phyloP scores from a whole-genome alignment of 2,113 vertebrate genomes.

The Epinephelus lanceolatus region DNA sequence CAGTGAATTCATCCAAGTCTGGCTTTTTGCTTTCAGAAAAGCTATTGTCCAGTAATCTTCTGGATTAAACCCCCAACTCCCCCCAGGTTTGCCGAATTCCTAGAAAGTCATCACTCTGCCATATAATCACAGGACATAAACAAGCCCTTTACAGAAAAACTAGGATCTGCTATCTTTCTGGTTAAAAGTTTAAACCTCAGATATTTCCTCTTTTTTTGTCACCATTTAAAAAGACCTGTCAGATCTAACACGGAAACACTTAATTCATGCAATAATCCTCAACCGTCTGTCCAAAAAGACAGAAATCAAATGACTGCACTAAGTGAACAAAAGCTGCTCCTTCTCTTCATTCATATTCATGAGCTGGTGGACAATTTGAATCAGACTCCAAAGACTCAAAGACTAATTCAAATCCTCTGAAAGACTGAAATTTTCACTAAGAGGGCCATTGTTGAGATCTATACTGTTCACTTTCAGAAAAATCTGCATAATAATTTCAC shows the following conservation, averaged over 20 bases:
- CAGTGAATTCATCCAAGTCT: slow-evolving; percentile 26
- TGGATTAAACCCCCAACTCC: slow-evolving; percentile 39
- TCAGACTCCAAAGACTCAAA: slow-evolving; percentile 35
- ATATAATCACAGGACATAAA: not conserved
- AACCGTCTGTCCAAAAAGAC: not conserved
- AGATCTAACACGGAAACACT: slow-evolving; percentile 18
- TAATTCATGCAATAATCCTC: slow-evolving; percentile 26
- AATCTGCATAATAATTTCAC: slow-evolving; percentile 27
- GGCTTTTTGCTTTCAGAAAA: slow-evolving; percentile 20
- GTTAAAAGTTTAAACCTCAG: slow-evolving; percentile 3
- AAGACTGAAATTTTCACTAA: slow-evolving; percentile 4
- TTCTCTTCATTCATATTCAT: slow-evolving; percentile 63
- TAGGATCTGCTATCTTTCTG: not conserved
- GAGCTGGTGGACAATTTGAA: slow-evolving; percentile 55
- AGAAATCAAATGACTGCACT: slow-evolving; percentile 18
- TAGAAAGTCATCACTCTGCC: slow-evolving; percentile 14
- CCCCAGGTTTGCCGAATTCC: slow-evolving; percentile 25
- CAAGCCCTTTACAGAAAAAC: not conserved
- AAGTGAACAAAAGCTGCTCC: slow-evolving; percentile 47
- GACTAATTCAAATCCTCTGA: slow-evolving; percentile 38
- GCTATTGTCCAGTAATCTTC: slow-evolving; percentile 63
- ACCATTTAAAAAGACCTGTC: not conserved
- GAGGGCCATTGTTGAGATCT: slow-evolving; percentile 39
- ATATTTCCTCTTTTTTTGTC: not conserved
- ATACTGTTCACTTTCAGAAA: slow-evolving; percentile 40